Evolutionary conservation across 1,140 invertebrate species (phyloP), one percentile per base, ranked within the genome.

Genomic region (Medauroidea extradentata): DNA sequence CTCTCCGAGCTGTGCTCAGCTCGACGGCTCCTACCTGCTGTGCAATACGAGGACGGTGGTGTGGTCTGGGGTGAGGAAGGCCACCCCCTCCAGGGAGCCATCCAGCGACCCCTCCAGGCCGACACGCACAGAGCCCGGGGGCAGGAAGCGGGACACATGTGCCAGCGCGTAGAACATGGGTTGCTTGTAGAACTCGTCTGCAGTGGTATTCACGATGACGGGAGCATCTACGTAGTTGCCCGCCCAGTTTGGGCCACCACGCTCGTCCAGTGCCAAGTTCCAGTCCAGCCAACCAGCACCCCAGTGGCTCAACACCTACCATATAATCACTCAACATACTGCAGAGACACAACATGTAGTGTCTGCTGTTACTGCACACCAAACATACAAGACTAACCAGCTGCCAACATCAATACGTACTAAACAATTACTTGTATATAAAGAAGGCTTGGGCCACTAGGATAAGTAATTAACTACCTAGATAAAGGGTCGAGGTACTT

Each of bases 261-360:
- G 59, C 61, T 75, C 62, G 66, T 84, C 72, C 19, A 86, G 64
- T 5, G 75, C 81, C 23, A 87, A 67, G 67, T 86, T 87, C 85
- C 85, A 87, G 67, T 87, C 85, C 29, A 79, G 76, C 82, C 82
- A 84, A 1, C 81, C 77, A 70, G 79, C 84, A 56, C 80, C 79
- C 69, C 74, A 83, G 68, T 88, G 80, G 63, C 85, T 85, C 41
- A 92, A 69, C 73, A 89, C 86, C 44, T 46, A 13, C 11, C 29
- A n/a, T n/a, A n/a, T n/a, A n/a, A n/a, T n/a, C n/a, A n/a, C n/a
- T n/a, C n/a, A n/a, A n/a, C n/a, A n/a, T n/a, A n/a, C n/a, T n/a
- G n/a, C n/a, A n/a, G n/a, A n/a, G n/a, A n/a, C n/a, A n/a, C n/a
- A n/a, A n/a, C n/a, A n/a, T n/a, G n/a, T n/a, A n/a, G n/a, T n/a